Evolutionary conservation across 1,140 invertebrate genomes (phyloP), one percentile per base, ranked within the genome.

Genomic region (Schlechtendalia chinensis): DNA sequence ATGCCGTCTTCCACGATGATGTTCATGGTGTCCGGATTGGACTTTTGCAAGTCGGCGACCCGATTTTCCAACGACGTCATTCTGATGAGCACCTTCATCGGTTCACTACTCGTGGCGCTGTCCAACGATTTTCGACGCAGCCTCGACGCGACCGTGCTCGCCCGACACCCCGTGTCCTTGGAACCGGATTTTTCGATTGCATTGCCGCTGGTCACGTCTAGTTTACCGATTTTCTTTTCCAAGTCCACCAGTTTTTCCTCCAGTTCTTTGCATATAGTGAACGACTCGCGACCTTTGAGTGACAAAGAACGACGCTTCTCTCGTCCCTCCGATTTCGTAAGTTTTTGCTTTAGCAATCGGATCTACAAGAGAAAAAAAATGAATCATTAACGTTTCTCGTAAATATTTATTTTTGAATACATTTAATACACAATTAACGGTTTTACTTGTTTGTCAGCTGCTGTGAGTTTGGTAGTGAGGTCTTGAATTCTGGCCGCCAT

Each of bases 401-500:
- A n/a, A n/a, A n/a, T n/a, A n/a, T n/a, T n/a, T n/a, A n/a, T n/a
- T n/a, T n/a, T 29, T 16, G 1, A 32, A 65, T 2, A 22, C n/a
- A 54, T 17, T 10, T 54, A 8, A 53, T 54, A 47, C 22, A 24
- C n/a, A n/a, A n/a, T 1, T 72, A 53, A 47, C 45, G 5, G 3
- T 61, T 59, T 63, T 29, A 86, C 85, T 85, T 94, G 93, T 83
- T 94, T 93, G 84, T 96, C 94, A n/a, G 93, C 92, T 1, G 89
- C 88, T 5, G 89, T 90, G 29, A 95, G 87, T 85, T 96, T 96
- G 50, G 89, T 89, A 0, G 94, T 95, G 53, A 96, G 85, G 85
- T 96, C 94, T 84, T 95, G 90, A 58, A 96, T 91, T 39, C 93
- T 88, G n/a, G 90, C 91, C 1, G 91, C 93, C 92, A 95, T 93